phyloP scores from a whole-genome alignment of 2,113 vertebrate genomes.

The Phrynocephalus versicolor region DNA sequence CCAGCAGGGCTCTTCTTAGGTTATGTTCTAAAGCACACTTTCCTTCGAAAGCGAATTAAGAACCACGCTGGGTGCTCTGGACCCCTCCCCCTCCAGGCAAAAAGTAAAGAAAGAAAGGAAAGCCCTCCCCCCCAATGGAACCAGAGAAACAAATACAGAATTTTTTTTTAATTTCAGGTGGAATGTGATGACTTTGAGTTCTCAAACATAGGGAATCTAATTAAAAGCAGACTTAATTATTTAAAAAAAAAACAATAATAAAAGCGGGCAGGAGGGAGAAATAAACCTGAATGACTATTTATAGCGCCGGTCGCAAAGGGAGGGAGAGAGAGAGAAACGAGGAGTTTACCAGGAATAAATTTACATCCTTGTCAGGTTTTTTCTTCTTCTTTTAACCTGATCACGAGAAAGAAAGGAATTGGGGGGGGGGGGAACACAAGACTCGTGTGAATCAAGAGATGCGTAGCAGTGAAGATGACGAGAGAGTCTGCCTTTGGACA shows the following conservation, averaged over 20 bases:
- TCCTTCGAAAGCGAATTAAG: too few relatives aligned
- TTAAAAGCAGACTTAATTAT: slow-evolving; percentile 42
- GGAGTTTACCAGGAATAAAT: neutral
- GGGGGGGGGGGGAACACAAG: neutral
- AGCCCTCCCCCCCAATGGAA: neutral
- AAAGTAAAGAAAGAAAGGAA: too few relatives aligned
- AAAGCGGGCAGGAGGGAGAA: neutral
- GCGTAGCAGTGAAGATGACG: too few relatives aligned
- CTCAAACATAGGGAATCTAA: neutral
- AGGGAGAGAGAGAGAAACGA: too few relatives aligned
- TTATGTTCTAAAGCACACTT: too few relatives aligned
- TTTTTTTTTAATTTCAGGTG: slow-evolving; percentile 42
- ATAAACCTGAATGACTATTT: neutral
- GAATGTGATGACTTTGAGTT: slow-evolving; percentile 55
- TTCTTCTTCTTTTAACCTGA: slow-evolving; percentile 1
- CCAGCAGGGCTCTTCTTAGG: too few relatives aligned
- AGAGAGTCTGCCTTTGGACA: too few relatives aligned
- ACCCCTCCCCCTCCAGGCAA: too few relatives aligned
- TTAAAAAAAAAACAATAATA: neutral
- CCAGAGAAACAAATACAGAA: neutral
- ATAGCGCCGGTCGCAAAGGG: too few relatives aligned
- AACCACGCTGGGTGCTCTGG: too few relatives aligned
- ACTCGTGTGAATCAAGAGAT: too few relatives aligned
- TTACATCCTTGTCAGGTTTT: neutral
- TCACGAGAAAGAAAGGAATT: neutral